Conservation (phyloP, 2,113 vertebrate genomes). For the human region GRCh38 chr5:130588001-130588500, state of each 20-base stretch:
- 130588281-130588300: not conserved
- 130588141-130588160: not conserved
- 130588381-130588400: not conserved
- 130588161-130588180: not conserved
- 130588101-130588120: not conserved
- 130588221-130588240: not conserved
- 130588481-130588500: not conserved
- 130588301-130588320: not conserved
- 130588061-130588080: not conserved
- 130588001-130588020: not conserved
- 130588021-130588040: not conserved
- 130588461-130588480: not conserved
- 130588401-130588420: not conserved
- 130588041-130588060: not conserved
- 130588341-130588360: not conserved
- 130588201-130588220: not conserved
- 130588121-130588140: not conserved
- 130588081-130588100: not conserved
- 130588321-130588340: not conserved
- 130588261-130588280: not conserved
- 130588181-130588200: not conserved
- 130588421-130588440: not conserved
- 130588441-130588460: not conserved
- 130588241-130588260: not conserved
- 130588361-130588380: not conserved